phyloP scores from a whole-genome alignment of 2,888 invertebrate species.

The Mythimna ferrago region DNA sequence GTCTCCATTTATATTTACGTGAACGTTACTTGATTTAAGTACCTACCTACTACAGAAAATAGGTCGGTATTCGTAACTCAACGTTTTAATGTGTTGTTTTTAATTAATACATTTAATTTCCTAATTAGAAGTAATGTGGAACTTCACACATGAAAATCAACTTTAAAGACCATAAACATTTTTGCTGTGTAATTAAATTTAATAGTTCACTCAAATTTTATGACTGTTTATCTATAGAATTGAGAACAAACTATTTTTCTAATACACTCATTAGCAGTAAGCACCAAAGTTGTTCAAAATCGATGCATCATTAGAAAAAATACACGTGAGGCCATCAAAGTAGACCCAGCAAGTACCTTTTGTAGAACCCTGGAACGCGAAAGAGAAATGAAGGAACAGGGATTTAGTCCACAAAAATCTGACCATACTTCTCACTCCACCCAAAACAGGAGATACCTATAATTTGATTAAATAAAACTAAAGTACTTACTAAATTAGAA shows the following conservation, averaged over 20 bases:
- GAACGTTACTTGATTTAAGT: not conserved
- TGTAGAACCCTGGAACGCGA: too few species aligned
- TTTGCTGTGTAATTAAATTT: slow-evolving; percentile 13
- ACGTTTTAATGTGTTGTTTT: not conserved
- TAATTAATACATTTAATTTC: slow-evolving; percentile 29
- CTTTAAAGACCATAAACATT: slow-evolving; percentile 17
- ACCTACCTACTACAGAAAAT: slow-evolving; percentile 13
- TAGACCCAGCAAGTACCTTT: not conserved
- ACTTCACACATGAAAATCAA: slow-evolving; percentile 14
- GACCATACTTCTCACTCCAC: too few species aligned
- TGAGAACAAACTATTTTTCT: slow-evolving; percentile 3
- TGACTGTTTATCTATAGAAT: slow-evolving; percentile 3
- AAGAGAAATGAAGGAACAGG: too few species aligned
- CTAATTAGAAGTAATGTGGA: slow-evolving; percentile 27
- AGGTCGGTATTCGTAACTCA: slow-evolving; percentile 15
- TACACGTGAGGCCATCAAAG: not conserved
- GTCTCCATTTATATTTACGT: not conserved
- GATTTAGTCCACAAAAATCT: too few species aligned
- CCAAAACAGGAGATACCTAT: too few species aligned
- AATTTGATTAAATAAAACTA: not conserved
- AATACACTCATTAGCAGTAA: slow-evolving; percentile 13
- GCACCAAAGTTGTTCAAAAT: not conserved
- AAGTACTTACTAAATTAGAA: not conserved
- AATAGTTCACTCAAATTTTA: slow-evolving; percentile 2
- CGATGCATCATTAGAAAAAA: not conserved